Evolutionary conservation across 2,888 invertebrate species (phyloP), one percentile per base, ranked within the genome.

Genomic region (Coremacera marginata): DNA sequence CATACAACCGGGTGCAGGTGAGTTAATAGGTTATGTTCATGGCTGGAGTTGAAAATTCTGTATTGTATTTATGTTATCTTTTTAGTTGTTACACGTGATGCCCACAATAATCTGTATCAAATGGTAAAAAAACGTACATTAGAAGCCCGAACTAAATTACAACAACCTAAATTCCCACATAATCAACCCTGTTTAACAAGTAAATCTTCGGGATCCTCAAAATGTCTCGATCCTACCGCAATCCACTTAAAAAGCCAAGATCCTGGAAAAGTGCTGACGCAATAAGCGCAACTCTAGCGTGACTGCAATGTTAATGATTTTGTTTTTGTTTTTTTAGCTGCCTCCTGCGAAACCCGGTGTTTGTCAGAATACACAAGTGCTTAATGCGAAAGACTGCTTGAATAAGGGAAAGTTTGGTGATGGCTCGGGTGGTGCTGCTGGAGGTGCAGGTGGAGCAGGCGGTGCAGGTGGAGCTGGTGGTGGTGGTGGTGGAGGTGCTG

Each of bases 101-200:
- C 82, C 7, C 86, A 85, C 82, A 84, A 82, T 78, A 84, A 82
- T 75, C 80, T 88, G 71, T 85, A 85, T 84, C 83, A 86, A 85
- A 86, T 86, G 88, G 89, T 89, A 86, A 89, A 87, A 77, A 88
- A 86, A 82, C 82, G 87, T 75, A 85, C 86, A 55, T 83, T 88
- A 16, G 88, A 88, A 78, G 86, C 87, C 73, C 84, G 85, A 60
- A 81, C 86, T n/a, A 88, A 88, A 84, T 81, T 85, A 78, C 84
- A 87, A 81, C 82, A 83, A 65, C 81, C 83, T 71, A 86, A 84
- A 79, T 84, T 83, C 81, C 85, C 85, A 7, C 85, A 84, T 79
- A 82, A 84, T 44, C 83, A 83, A 77, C 82, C 86, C 52, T 84
- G 85, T 79, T 75, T 84, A 51, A 74, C 78, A 9, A 37, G 31